Base-by-base conservation (phyloP, 1,140 invertebrate genomes). In the Ephestia elutella region DNA sequence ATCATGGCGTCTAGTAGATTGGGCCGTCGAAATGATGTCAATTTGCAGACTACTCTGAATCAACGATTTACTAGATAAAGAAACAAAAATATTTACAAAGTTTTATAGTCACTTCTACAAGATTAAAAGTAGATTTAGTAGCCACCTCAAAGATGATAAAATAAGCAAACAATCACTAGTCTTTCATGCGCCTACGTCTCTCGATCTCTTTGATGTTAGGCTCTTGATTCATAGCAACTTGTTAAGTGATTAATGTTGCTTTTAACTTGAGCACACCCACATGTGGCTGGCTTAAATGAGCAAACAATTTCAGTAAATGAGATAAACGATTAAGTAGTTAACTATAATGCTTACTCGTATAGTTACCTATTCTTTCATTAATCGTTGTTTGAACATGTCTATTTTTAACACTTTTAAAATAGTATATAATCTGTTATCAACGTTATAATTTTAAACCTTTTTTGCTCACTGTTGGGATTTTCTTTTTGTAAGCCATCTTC, bases 221-320 rank as follows among this genome's bases (percentile, higher is more conserved):
- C n/a, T n/a, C 2, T 44, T 44, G 38, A 44, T 44, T 44, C n/a
- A 44, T 44, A 44, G 13, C 38, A 44, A 44, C 38, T 44, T 15
- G 38, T 44, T 44, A 44, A 44, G 38, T 44, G 38, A 44, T 44
- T 15, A 44, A 44, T 44, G 38, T 44, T 44, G 38, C 38, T 44
- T 15, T 44, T 44, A 44, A 44, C 38, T 44, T 44, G 38, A 44
- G 38, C 38, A 44, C 38, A 15, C 38, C 38, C 38, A 44, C 38
- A 44, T 17, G 38, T 44, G 38, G 13, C 15, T 44, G 1, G 15
- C 0, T 7, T 38, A 13, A 44, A 50, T n/a, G 49, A 17, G 19
- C 49, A 50, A 50, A 28, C 25, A 54, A 32, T 54, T 54, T 15
- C 13, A 44, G 13, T 15, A 17, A 44, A 44, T 44, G 38, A 15